Base-by-base conservation (phyloP, 2,113 vertebrate species). In the Misgurnus anguillicaudatus region DNA sequence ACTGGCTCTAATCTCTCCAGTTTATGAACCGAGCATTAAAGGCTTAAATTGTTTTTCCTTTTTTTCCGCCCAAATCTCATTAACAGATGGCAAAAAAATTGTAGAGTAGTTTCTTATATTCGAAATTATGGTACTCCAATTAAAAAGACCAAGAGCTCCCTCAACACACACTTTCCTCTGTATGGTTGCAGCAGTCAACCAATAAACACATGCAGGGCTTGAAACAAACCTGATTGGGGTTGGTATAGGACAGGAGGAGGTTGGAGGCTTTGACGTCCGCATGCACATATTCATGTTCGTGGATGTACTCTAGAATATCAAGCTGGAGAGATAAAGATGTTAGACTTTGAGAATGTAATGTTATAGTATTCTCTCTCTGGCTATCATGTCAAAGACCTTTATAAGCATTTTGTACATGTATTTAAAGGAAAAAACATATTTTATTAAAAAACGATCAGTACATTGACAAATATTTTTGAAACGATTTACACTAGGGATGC, bases 231-330 rank as follows among this genome's bases (percentile, higher is more conserved):
- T 97, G 95, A 91, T 96, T 92, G 9, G 96, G 94, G 86, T 96
- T 91, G 71, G 88, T 93, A 90, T 94, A 86, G 88, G 94, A 94
- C 87, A 98, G 87, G 61, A 98, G 93, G 62, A 99, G 96, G 87
- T 98, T 99, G 48, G 96, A 95, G 3, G 97, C 96, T 91, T 99
- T 99, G 87, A 99, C 94, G 77, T 99, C 97, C 8, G 94, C 96
- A 0, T 99, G 97, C 11, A 98, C 97, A 31, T 99, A 99, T 86
- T 98, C 97, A 24, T 98, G 95, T 19, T 98, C 96, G 1, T 98
- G 97, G 87, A 98, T 82, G 66, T 96, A 99, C 80, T 99, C 97
- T 89, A 99, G 92, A 73, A 93, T 90, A 82, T 98, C 95, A 86
- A 99, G 90, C 97, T 99, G 78, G 31, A 86, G 21, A 78, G 38